Evolutionary conservation across 2,888 invertebrate species (phyloP).

Genomic region (Aphodius sticticus): DNA sequence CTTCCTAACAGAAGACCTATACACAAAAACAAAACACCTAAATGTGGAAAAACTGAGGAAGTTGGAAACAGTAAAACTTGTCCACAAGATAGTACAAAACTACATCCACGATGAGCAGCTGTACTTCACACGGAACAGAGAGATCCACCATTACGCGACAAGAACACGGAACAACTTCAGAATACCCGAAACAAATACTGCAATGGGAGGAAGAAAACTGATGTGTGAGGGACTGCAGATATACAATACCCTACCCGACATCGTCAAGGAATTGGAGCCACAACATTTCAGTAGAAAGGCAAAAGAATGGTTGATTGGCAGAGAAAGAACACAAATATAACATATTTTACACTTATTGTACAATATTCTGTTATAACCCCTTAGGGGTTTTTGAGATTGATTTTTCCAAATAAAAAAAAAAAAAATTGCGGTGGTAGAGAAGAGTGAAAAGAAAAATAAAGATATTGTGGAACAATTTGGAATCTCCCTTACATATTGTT

Average conservation of each 20-base stretch:
- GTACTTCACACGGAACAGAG: background rate
- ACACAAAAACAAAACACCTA: too few relatives aligned
- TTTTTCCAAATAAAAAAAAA: too few relatives aligned
- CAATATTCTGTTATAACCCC: background rate
- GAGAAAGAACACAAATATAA: background rate
- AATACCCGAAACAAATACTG: background rate
- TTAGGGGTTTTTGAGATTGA: too few relatives aligned
- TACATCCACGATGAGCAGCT: too few relatives aligned
- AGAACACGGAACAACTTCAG: background rate
- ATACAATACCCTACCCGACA: background rate
- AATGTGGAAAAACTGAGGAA: too few relatives aligned
- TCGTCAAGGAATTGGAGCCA: background rate
- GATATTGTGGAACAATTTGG: too few relatives aligned
- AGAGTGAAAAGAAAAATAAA: too few relatives aligned
- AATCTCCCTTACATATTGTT: too few relatives aligned
- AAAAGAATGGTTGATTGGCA: background rate
- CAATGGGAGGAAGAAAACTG: background rate
- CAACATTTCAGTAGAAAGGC: background rate
- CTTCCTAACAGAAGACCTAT: too few relatives aligned
- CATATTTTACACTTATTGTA: background rate
- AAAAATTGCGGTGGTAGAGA: too few relatives aligned
- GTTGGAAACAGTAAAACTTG: too few relatives aligned
- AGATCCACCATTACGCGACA: background rate
- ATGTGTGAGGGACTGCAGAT: background rate
- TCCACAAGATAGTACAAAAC: too few relatives aligned